Percentiles rank a stretch among this genome's conserved stretches.
phyloP scores from a whole-genome alignment of 2,113 vertebrate genomes.

The Antechinus stuartii region DNA sequence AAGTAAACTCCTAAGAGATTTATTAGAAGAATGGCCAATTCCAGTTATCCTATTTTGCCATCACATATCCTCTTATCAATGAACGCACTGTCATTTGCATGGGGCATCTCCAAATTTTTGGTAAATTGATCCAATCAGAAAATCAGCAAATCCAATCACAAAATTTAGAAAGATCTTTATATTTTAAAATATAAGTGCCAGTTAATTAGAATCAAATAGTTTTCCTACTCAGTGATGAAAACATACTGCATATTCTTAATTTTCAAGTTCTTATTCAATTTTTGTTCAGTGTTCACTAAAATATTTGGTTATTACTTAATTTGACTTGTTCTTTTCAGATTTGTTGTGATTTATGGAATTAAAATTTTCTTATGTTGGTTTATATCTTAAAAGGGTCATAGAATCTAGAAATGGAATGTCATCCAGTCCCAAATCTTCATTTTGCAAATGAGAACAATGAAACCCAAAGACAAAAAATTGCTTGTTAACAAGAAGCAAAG shows the following conservation, averaged over 20 bases:
- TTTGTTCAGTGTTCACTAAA: not conserved
- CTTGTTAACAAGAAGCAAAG: not conserved
- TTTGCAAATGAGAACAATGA: not conserved
- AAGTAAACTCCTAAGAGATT: not conserved
- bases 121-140: not conserved
- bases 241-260: not conserved
- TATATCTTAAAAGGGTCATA: not conserved
- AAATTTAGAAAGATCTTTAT: not conserved
- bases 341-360: not conserved
- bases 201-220: not conserved
- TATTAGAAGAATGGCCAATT: not conserved
- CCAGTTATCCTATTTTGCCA: not conserved
- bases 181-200: not conserved
- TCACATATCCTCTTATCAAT: not conserved
- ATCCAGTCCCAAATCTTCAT: not conserved
- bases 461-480: not conserved
- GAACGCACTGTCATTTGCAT: not conserved
- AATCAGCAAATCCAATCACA: not conserved
- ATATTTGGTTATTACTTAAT: not conserved
- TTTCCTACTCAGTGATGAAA: not conserved
- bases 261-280: not conserved
- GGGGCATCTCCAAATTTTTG: not conserved
- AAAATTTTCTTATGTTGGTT: not conserved
- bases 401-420: not conserved
- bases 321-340: not conserved